Evolutionary conservation across 2,113 vertebrate species (phyloP), one percentile per base, ranked within the genome.

Genomic region (Labeo rohita): DNA sequence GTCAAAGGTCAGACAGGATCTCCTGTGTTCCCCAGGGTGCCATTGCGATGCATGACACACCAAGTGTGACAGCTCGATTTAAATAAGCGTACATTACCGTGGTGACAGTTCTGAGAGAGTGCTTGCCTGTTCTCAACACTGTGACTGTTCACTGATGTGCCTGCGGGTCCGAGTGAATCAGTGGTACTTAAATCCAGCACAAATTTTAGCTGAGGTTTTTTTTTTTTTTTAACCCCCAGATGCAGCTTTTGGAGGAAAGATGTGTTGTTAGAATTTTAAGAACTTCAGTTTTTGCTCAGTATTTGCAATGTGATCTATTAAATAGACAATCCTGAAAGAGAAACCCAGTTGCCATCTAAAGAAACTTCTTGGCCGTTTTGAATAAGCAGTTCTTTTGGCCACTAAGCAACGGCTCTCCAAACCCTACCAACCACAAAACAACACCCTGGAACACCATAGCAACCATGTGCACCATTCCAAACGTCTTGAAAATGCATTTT

Each of bases 1-100:
- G 89, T 85, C 23, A 93, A 89, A 92, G 92, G 89, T 94, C 92
- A 93, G 87, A 84, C 86, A 85, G 89, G 82, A 91, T 85, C 88
- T 84, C 88, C 85, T 87, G 36, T 66, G 84, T 87, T 88, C 90
- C 90, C 87, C 70, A 59, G 45, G 85, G 86, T 83, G 85, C 84
- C 52, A 89, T 84, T 84, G 85, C 87, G 89, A 90, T 88, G 91
- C 88, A 87, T 92, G 92, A 92, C 86, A 85, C 84, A 12, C 86
- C 83, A 86, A 43, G 36, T 16, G 50, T 80, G 87, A 86, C 76
- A 85, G 86, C 83, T 85, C 80, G 80, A 84, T 85, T 81, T 88
- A 87, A 90, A 78, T 80, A 79, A 82, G 76, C 81, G 79, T 86
- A 79, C 11, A 47, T 91, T 90, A 88, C 63, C 34, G 56, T 70